Percentiles rank a stretch among this genome's conserved stretches.
Conservation (phyloP, 2,888 invertebrate genomes). For the Lepidocyrtinus sp. region DNA sequence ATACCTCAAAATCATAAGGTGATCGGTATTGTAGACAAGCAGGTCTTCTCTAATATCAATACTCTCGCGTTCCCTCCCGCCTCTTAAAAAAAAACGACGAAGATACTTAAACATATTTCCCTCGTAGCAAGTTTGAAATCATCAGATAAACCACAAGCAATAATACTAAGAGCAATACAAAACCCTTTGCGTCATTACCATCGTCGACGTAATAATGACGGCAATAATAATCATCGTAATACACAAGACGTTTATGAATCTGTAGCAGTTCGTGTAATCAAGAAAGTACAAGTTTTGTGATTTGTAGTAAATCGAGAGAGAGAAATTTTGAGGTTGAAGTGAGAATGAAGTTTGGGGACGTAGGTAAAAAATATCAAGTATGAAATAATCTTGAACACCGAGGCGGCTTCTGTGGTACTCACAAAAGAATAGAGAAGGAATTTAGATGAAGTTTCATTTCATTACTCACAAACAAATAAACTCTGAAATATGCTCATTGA, state of each 20-base stretch:
- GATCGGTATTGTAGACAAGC: too few species aligned
- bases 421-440: slow-evolving; percentile 28
- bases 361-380: too few species aligned
- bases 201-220: slow-evolving; percentile 52
- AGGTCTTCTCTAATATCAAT: too few species aligned
- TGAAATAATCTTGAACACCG: too few species aligned
- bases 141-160: slow-evolving; percentile 17
- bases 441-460: slow-evolving; percentile 42
- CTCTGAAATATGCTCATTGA: background rate
- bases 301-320: too few species aligned
- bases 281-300: too few species aligned
- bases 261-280: slow-evolving; percentile 41
- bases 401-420: slow-evolving; percentile 53
- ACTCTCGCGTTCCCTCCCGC: too few species aligned
- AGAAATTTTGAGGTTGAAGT: background rate
- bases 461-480: slow-evolving; percentile 22
- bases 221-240: slow-evolving; percentile 43
- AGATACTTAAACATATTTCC: too few species aligned
- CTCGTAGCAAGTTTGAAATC: slow-evolving; percentile 15
- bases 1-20: background rate
- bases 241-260: slow-evolving; percentile 25
- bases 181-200: slow-evolving; percentile 42
- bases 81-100: too few species aligned
- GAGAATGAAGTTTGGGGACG: background rate
- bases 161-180: background rate